These are phyloP conservation scores for Toxonevra muliebris DNA, from an alignment of 2,888 invertebrate species.

Conservation along the genomic window DNA sequence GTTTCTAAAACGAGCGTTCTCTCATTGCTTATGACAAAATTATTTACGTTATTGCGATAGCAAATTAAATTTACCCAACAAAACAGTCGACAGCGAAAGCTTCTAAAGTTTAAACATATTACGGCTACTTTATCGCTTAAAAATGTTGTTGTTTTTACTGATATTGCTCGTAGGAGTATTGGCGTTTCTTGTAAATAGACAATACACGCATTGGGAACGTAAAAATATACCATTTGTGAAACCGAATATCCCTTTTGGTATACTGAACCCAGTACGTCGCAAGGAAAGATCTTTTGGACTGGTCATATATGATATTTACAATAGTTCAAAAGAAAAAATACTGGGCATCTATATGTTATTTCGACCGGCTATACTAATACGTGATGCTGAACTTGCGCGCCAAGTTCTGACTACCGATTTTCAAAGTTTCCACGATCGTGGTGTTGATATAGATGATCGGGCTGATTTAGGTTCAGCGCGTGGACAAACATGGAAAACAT, in stretches of 20 bases:
- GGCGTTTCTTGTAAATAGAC: slow-evolving; percentile 37
- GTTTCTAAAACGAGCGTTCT: too few relatives aligned
- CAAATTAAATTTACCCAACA: too few relatives aligned
- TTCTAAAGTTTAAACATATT: too few relatives aligned
- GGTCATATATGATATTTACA: slow-evolving; percentile 70
- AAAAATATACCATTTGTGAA: slow-evolving; percentile 28
- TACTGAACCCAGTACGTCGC: slow-evolving; percentile 67
- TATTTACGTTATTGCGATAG: too few relatives aligned
- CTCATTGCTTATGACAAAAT: too few relatives aligned
- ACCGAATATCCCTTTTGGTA: slow-evolving; percentile 19
- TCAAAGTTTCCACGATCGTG: slow-evolving; percentile 72
- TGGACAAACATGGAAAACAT: slow-evolving; percentile 69
- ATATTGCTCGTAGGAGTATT: slow-evolving; percentile 34
- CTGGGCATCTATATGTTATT: slow-evolving; percentile 73
- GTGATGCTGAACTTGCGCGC: slow-evolving; percentile 72
- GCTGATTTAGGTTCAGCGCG: slow-evolving; percentile 69
- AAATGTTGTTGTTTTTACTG: slow-evolving; percentile 45
- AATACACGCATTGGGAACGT: slow-evolving; percentile 33
- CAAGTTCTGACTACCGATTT: slow-evolving; percentile 72
- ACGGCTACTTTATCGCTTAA: not conserved
- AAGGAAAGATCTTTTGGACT: slow-evolving; percentile 71
- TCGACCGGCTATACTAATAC: slow-evolving; percentile 70
- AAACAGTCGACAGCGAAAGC: too few relatives aligned
- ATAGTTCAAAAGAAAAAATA: slow-evolving; percentile 57
- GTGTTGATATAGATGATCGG: slow-evolving; percentile 69